Evolutionary conservation across 2,888 invertebrate genomes (phyloP).

Genomic region (Cremastinae sp.): DNA sequence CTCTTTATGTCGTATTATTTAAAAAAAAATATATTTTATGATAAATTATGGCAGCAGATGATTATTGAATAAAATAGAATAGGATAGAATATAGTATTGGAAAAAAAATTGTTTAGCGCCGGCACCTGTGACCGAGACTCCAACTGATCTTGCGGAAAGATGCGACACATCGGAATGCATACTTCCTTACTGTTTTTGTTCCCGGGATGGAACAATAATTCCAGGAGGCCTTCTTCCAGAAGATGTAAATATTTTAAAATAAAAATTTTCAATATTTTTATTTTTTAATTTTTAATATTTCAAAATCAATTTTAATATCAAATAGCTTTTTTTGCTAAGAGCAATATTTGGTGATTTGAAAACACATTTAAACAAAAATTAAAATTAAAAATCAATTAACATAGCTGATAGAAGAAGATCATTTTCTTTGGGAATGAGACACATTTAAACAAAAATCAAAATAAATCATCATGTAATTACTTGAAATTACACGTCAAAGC

Average conservation of each 20-base stretch:
- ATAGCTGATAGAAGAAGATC: no score
- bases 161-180: constrained; percentile 89
- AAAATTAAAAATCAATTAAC: no score
- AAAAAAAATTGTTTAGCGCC: no score
- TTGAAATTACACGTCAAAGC: no score
- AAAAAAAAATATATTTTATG: no score
- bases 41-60: neutral
- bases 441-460: no score
- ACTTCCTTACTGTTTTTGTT: constrained; percentile 95
- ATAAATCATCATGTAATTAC: no score
- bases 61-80: neutral
- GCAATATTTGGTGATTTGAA: no score
- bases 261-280: constrained; percentile 13
- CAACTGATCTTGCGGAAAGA: constrained; percentile 88
- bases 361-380: no score
- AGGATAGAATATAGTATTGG: constrained; percentile 64
- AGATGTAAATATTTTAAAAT: constrained; percentile 83
- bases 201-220: constrained; percentile 93
- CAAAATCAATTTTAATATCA: neutral
- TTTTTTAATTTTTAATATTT: neutral
- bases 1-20: no score
- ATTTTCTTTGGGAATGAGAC: no score
- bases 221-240: constrained; percentile 91
- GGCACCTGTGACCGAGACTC: constrained; percentile 90
- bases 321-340: no score